Evolutionary conservation across 2,797 vertebrate genomes (phyloP).

Genomic region (Selene dorsalis): DNA sequence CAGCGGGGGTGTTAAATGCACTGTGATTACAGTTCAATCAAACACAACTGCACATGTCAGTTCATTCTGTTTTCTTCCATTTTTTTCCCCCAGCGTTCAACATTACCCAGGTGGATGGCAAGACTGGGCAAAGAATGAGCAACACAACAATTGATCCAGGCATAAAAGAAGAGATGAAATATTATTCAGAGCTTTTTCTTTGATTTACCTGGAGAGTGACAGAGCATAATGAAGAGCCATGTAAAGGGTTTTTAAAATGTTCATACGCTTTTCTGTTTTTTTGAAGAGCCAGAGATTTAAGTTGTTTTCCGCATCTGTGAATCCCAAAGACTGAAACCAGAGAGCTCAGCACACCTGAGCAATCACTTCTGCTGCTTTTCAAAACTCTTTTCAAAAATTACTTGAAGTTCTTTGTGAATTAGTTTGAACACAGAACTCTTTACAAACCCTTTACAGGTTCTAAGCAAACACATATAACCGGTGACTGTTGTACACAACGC

Average conservation of each 20-base stretch:
- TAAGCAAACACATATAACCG: conserved; percentile 5
- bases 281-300: conserved; percentile 9
- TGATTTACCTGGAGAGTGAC: background rate
- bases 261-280: background rate
- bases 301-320: conserved; percentile 21
- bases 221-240: background rate
- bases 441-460: conserved; percentile 21
- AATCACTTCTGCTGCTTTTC: background rate
- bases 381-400: conserved; percentile 4
- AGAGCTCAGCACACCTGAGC: conserved; percentile 27
- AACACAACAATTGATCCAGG: conserved; percentile 56
- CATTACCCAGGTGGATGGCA: conserved; percentile 93
- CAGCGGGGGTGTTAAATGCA: background rate
- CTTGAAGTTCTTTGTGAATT: conserved; percentile 38
- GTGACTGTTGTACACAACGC: background rate
- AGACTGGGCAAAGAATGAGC: conserved; percentile 89
- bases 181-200: conserved; percentile 2
- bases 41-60: background rate
- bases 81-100: conserved; percentile 83
- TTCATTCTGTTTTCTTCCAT: conserved; percentile 11
- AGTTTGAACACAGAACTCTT: background rate
- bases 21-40: background rate
- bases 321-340: conserved; percentile 48
- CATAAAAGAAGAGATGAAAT: background rate
- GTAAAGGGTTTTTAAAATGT: conserved; percentile 26